These are phyloP conservation scores for Catamblyrhynchus diadema DNA, from an alignment of 2,797 vertebrate species.

Conservation along the genomic window DNA sequence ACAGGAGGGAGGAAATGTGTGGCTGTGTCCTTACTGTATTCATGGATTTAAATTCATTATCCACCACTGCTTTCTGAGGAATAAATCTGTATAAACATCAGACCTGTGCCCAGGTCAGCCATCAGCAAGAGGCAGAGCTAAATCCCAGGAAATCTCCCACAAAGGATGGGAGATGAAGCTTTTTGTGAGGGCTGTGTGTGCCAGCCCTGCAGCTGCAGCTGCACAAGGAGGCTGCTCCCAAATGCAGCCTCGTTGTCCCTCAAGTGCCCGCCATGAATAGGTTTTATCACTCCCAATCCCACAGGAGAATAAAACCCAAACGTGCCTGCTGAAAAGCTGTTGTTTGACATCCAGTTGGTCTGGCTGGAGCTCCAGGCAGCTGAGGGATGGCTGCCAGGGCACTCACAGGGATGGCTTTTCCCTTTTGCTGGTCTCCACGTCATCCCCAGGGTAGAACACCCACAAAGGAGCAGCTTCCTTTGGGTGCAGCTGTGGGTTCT, in stretches of 20 bases:
- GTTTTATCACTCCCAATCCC: neutral
- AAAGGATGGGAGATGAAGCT: neutral
- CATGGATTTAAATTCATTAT: neutral
- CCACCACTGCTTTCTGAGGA: neutral
- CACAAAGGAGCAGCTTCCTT: neutral
- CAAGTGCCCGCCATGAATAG: neutral
- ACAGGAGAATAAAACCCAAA: neutral
- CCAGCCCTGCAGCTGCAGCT: constrained; percentile 7
- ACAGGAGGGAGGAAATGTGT: neutral
- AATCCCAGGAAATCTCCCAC: neutral
- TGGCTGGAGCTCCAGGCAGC: neutral
- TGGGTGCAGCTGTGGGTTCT: neutral
- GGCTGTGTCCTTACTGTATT: neutral
- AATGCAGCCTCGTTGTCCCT: neutral
- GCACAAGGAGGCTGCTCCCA: neutral
- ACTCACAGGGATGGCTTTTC: neutral
- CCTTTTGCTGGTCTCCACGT: neutral
- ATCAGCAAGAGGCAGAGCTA: neutral
- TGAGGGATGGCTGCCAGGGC: neutral
- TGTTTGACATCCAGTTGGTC: neutral
- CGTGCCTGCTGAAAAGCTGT: neutral
- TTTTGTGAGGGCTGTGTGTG: neutral
- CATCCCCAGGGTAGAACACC: neutral
- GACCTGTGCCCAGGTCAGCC: neutral
- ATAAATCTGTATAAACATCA: neutral